Percentiles rank a stretch among this genome's conserved stretches.
Conservation (phyloP, 30 jellyfish, hydroid and myxozoan species). For the Catostylus mosaicus region DNA sequence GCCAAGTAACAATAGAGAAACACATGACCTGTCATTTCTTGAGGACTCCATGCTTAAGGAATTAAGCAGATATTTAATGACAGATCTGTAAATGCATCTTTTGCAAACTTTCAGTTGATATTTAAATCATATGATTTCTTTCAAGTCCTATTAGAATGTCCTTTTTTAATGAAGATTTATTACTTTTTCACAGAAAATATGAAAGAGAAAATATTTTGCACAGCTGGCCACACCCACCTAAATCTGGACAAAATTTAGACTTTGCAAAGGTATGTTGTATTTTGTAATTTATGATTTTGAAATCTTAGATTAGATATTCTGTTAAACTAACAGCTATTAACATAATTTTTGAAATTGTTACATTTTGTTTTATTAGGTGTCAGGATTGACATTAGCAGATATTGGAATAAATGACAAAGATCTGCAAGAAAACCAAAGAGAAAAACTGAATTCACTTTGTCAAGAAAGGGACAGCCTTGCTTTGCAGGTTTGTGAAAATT, state of each 20-base stretch:
- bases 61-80: too few relatives aligned
- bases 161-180: neutral
- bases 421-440: conserved; percentile 20
- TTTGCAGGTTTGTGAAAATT: conserved; percentile 74
- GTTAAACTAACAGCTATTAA: neutral
- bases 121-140: too few relatives aligned
- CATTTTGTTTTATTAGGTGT: conserved; percentile 3
- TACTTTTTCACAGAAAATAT: neutral
- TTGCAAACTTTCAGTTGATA: too few relatives aligned
- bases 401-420: conserved; percentile 35
- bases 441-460: conserved; percentile 23
- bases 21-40: too few relatives aligned
- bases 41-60: too few relatives aligned
- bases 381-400: conserved; percentile 14
- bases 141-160: too few relatives aligned
- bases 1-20: too few relatives aligned
- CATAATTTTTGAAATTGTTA: neutral
- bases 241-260: conserved; percentile 1
- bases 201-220: neutral
- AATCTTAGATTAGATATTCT: neutral
- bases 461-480: conserved; percentile 79
- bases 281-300: neutral
- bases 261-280: neutral
- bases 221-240: conserved; percentile 76
- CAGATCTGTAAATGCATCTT: too few relatives aligned